A percentile compares a stretch with the other conserved stretches of the same genome.
Evolutionary conservation across 2,113 vertebrate genomes (phyloP).

Genomic region (Hyperopisus bebe): DNA sequence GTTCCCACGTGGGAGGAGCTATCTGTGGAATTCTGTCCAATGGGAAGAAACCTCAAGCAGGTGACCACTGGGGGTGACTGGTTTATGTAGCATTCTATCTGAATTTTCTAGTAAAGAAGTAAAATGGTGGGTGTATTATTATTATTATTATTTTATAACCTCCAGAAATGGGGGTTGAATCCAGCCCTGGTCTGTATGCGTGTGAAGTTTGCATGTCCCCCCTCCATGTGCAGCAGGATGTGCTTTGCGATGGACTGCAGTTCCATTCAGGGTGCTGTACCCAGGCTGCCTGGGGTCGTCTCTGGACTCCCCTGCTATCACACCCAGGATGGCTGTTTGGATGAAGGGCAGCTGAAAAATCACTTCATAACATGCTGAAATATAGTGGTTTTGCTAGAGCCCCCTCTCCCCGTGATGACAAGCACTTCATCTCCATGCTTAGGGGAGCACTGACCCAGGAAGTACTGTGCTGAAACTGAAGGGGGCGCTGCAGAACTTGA

Average conservation of each 20-base stretch:
- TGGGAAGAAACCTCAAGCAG: slow-evolving; percentile 21
- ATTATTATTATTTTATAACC: background rate
- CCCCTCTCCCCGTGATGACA: background rate
- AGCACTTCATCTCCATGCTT: background rate
- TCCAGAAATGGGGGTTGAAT: background rate
- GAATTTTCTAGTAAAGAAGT: background rate
- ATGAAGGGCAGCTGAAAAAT: background rate
- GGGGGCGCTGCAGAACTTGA: slow-evolving; percentile 72
- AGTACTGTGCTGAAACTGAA: slow-evolving; percentile 71
- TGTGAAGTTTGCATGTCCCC: background rate
- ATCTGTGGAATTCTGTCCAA: slow-evolving; percentile 53
- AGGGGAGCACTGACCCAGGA: slow-evolving; percentile 60
- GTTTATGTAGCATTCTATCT: background rate
- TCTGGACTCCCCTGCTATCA: background rate
- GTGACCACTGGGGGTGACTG: slow-evolving; percentile 14
- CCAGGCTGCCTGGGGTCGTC: background rate
- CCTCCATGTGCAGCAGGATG: background rate
- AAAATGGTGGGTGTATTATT: background rate
- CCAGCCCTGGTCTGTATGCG: background rate
- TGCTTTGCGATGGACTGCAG: background rate
- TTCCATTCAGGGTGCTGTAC: background rate
- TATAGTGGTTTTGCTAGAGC: background rate
- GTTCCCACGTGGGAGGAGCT: slow-evolving; percentile 55
- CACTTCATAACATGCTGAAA: background rate
- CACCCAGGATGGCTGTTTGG: background rate